Percentiles rank a stretch among this genome's conserved stretches.
These are phyloP conservation scores for Diogma glabrata DNA, from an alignment of 2,888 invertebrate species.

Conservation along the genomic window DNA sequence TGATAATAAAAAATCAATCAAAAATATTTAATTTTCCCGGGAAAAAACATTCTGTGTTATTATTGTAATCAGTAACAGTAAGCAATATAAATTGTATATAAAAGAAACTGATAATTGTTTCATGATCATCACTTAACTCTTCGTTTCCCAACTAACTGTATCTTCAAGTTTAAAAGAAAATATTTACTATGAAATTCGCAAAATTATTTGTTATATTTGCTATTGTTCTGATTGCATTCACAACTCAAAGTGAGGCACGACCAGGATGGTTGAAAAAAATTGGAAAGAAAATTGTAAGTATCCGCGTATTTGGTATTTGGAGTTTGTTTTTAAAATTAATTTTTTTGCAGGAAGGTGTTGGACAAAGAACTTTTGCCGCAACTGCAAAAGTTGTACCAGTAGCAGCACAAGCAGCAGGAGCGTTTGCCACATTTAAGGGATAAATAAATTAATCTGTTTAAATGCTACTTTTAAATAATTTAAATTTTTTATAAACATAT, in stretches of 20 bases:
- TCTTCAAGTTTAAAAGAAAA: no score
- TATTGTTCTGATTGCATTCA: conserved; percentile 4
- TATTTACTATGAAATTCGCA: conserved; percentile 4
- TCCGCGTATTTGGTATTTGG: neutral
- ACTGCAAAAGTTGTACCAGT: conserved; percentile 2
- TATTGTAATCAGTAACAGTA: no score
- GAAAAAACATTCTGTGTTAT: no score
- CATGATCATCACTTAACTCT: no score
- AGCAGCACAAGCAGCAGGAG: neutral
- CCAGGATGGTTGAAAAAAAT: conserved; percentile 4
- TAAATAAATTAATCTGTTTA: no score
- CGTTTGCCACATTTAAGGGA: conserved; percentile 4
- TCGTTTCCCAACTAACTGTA: no score
- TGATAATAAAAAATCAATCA: no score
- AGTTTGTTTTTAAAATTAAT: neutral
- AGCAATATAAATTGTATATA: no score
- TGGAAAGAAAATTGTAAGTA: conserved; percentile 4
- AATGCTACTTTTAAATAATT: no score
- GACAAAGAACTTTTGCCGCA: neutral
- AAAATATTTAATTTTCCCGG: no score
- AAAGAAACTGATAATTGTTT: no score
- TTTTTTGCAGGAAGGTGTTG: neutral
- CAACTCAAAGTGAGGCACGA: neutral
- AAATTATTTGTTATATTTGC: neutral
- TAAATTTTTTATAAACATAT: no score